Evolutionary conservation across 2,888 invertebrate genomes (phyloP), one percentile per base, ranked within the genome.

Genomic region (Dicyrtomina minuta): DNA sequence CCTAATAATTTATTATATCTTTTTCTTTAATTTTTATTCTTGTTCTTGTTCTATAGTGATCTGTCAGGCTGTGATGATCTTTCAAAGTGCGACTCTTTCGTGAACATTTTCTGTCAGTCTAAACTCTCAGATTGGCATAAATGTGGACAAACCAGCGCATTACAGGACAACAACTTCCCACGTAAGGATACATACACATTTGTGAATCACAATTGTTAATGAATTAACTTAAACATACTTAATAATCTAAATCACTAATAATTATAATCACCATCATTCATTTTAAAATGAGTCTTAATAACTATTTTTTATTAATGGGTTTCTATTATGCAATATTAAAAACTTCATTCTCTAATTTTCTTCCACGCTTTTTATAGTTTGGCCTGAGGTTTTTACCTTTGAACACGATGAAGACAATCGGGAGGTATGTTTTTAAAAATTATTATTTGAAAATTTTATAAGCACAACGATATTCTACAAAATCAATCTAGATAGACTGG

Each of bases 321-420:
- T n/a, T n/a, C n/a, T n/a, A n/a, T n/a, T n/a, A n/a, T n/a, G n/a
- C n/a, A n/a, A n/a, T n/a, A n/a, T n/a, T n/a, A n/a, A n/a, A n/a
- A n/a, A n/a, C n/a, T n/a, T n/a, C n/a, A n/a, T n/a, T n/a, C n/a
- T n/a, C n/a, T n/a, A n/a, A n/a, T n/a, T n/a, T n/a, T n/a, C n/a
- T n/a, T n/a, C n/a, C n/a, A n/a, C n/a, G n/a, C n/a, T 49, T 62
- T 62, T 62, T 62, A 17, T 22, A 62, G 62, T 62, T 24, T 62
- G 62, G 62, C 62, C 62, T n/a, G 62, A 62, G n/a, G 15, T 12
- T 13, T 62, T 62, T 49, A 46, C 49, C 4, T 62, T 62, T 20
- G 26, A 46, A 4, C 33, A 44, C 24, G 26, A 26, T 13, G 26
- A 15, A n/a, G 62, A 26, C 4, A 49, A 62, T 27, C 46, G 62